phyloP scores from a whole-genome alignment of 2,797 vertebrate genomes.

The Microhierax caerulescens region DNA sequence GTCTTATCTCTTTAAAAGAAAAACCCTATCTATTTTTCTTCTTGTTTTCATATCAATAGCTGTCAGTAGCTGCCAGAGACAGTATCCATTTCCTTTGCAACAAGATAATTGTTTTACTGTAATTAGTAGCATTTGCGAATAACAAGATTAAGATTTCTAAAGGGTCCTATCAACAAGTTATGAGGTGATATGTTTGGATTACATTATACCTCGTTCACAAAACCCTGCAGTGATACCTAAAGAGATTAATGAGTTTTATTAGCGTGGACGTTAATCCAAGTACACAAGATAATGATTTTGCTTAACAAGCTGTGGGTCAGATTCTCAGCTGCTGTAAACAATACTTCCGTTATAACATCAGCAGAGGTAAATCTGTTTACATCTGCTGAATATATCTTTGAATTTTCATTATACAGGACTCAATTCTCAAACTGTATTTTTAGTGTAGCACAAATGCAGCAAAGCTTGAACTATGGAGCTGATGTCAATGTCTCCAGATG shows the following conservation, averaged over 20 bases:
- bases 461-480: neutral
- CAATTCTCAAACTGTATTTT: neutral
- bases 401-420: neutral
- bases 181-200: neutral
- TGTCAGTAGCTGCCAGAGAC: neutral
- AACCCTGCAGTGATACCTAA: neutral
- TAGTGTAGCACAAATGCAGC: neutral
- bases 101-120: neutral
- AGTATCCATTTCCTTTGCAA: neutral
- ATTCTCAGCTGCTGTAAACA: neutral
- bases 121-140: neutral
- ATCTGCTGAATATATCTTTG: neutral
- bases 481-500: neutral
- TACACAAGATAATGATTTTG: neutral
- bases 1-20: neutral
- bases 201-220: neutral
- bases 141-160: neutral
- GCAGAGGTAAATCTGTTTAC: neutral
- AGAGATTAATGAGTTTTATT: conserved; percentile 17
- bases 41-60: neutral
- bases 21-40: neutral
- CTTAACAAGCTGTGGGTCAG: neutral
- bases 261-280: neutral
- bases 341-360: neutral
- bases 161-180: neutral